Conservation (phyloP, 2,797 vertebrate genomes). For the Aulostomus chinensis region DNA sequence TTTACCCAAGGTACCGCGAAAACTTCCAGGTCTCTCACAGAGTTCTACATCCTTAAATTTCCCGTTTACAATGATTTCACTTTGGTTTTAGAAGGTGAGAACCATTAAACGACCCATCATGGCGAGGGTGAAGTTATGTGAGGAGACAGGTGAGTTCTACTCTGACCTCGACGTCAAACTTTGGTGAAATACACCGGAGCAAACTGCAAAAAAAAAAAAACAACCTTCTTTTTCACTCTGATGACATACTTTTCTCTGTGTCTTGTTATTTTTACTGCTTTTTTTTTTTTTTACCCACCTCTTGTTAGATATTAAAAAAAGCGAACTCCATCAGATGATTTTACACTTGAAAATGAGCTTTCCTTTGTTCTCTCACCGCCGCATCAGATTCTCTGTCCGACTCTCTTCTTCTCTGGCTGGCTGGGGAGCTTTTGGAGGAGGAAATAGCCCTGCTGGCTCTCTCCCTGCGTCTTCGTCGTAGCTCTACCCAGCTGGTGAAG, state of each 20-base stretch:
- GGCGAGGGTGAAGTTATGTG: slow-evolving; percentile 63
- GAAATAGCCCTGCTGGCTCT: slow-evolving; percentile 68
- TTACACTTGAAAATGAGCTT: neutral
- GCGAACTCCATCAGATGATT: too few relatives aligned
- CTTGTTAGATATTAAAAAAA: too few relatives aligned
- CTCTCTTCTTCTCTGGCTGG: slow-evolving; percentile 84
- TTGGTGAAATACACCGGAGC: too few relatives aligned
- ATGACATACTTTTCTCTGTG: too few relatives aligned
- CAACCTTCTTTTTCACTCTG: too few relatives aligned
- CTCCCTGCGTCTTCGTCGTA: slow-evolving; percentile 77
- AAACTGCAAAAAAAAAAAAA: too few relatives aligned
- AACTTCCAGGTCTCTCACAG: too few relatives aligned
- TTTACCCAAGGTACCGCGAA: slow-evolving; percentile 86
- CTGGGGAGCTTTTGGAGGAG: slow-evolving; percentile 84
- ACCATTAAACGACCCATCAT: slow-evolving; percentile 62
- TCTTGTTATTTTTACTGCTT: neutral
- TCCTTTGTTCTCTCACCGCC: neutral
- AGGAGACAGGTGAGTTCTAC: slow-evolving; percentile 74
- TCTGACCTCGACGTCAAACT: too few relatives aligned
- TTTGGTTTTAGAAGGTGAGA: slow-evolving; percentile 78
- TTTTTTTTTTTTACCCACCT: neutral
- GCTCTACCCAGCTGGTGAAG: slow-evolving; percentile 83
- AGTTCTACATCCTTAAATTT: too few relatives aligned
- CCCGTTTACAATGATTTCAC: neutral
- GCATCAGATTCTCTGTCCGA: slow-evolving; percentile 78